A percentile compares a stretch with the other conserved stretches of the same genome.
Conservation (phyloP, 2,888 invertebrate genomes). For the Machimus atricapillus region DNA sequence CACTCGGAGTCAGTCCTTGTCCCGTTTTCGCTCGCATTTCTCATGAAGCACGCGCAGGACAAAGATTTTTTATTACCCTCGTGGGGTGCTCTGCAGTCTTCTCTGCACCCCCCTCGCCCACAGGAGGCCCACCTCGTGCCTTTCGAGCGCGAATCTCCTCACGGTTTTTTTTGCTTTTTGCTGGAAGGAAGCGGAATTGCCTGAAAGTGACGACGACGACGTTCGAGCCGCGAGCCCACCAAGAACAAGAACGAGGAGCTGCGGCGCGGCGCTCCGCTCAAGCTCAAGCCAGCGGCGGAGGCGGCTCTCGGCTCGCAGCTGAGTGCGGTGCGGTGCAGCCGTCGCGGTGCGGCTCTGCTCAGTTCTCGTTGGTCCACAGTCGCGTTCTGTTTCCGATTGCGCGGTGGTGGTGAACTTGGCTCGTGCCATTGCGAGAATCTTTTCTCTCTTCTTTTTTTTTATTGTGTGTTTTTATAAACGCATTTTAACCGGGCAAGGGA, state of each 20-base stretch:
- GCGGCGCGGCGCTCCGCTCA: background rate
- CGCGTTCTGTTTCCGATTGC: background rate
- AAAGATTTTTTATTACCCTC: background rate
- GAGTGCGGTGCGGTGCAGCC: background rate
- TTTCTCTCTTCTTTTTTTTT: background rate
- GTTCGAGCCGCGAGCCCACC: background rate
- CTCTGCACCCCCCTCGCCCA: background rate
- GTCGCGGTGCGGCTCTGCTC: background rate
- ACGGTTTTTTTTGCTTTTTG: no score
- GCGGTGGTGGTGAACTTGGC: background rate
- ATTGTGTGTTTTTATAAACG: background rate
- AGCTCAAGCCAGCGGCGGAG: background rate
- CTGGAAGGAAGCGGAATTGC: background rate
- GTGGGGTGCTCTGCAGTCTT: background rate
- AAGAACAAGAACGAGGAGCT: background rate
- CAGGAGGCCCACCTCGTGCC: background rate
- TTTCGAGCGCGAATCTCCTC: background rate
- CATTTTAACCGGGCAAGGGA: background rate
- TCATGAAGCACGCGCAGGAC: background rate
- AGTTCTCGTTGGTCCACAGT: background rate
- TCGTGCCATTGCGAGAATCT: background rate
- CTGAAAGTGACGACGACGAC: background rate
- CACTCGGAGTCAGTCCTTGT: background rate
- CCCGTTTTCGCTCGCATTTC: background rate
- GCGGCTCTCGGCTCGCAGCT: background rate